Conservation (phyloP, 2,888 invertebrate genomes). For the Platycnemis pennipes region DNA sequence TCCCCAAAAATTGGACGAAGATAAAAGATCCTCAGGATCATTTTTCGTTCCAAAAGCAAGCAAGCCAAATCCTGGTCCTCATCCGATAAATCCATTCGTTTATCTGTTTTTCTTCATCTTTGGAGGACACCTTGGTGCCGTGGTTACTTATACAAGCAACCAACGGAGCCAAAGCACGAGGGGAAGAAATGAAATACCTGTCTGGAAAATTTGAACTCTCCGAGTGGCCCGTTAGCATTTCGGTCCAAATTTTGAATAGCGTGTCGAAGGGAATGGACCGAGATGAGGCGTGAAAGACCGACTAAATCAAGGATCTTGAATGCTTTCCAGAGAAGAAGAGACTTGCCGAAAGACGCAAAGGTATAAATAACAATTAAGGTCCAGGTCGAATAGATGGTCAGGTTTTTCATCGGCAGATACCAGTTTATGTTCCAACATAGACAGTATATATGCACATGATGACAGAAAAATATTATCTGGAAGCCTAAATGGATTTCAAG, state of each 20-base stretch:
- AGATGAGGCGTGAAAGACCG: not conserved
- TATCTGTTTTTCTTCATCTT: conserved; percentile 9
- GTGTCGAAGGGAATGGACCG: not conserved
- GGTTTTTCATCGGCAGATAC: too few species aligned
- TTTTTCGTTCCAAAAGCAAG: conserved; percentile 2
- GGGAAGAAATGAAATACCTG: not conserved
- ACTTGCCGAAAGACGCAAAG: not conserved
- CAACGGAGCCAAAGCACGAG: not conserved
- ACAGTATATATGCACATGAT: too few species aligned
- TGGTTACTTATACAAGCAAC: not conserved
- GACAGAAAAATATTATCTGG: too few species aligned
- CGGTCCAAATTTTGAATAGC: not conserved
- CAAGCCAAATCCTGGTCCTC: not conserved
- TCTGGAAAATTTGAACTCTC: not conserved
- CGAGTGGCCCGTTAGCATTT: not conserved
- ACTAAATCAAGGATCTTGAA: not conserved
- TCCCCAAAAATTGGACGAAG: not conserved
- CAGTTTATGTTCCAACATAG: too few species aligned
- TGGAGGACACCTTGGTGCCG: not conserved
- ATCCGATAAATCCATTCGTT: conserved; percentile 19
- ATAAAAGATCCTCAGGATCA: not conserved
- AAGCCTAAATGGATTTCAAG: too few species aligned
- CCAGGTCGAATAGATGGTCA: too few species aligned
- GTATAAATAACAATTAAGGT: not conserved
- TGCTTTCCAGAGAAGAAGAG: not conserved